Evolutionary conservation across 2,888 invertebrate species (phyloP), one percentile per base, ranked within the genome.

Genomic region (Steinernema carpocapsae): DNA sequence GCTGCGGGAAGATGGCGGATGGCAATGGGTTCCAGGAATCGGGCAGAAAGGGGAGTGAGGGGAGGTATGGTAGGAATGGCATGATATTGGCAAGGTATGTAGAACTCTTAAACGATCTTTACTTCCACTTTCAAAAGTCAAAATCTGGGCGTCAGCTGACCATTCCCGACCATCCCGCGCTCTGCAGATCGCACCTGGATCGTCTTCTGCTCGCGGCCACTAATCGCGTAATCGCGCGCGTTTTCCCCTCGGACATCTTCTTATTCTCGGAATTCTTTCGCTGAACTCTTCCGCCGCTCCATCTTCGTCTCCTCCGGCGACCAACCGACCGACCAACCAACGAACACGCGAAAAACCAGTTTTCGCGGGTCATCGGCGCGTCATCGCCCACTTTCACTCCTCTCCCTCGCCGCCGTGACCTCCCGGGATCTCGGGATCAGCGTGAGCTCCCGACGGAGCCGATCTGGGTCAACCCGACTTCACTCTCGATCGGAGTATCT

Each of bases 321-420:
- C 56, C 56, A 56, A 56, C 56, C 56, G 56, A 56, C 24, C 56
- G 56, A 56, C 32, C 64, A 64, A 29, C 64, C 64, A 64, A 29
- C 64, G 32, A 64, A 64, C 64, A 64, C 32, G 64, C 64, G 37
- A 26, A 26, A 26, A 64, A 64, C 64, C 26, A 29, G 64, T 64
- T 64, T 32, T 17, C 64, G 64, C 64, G 37, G 64, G 64, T 64
- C 64, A 64, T 32, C 64, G 52, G 22, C 56, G 56, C 56, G 37
- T 37, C 37, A 37, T 37, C 37, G 56, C 56, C 64, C 64, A 64
- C 64, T 64, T 64, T 64, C 64, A 64, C 64, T 64, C 64, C 64
- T 64, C 64, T 64, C 64, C 32, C 64, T 64, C 14, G 29, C 64
- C 64, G 64, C 64, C 64, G 64, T 64, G 64, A 64, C 64, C 64